Evolutionary conservation across 2,888 invertebrate species (phyloP).

Genomic region (Thymelicus sylvestris): DNA sequence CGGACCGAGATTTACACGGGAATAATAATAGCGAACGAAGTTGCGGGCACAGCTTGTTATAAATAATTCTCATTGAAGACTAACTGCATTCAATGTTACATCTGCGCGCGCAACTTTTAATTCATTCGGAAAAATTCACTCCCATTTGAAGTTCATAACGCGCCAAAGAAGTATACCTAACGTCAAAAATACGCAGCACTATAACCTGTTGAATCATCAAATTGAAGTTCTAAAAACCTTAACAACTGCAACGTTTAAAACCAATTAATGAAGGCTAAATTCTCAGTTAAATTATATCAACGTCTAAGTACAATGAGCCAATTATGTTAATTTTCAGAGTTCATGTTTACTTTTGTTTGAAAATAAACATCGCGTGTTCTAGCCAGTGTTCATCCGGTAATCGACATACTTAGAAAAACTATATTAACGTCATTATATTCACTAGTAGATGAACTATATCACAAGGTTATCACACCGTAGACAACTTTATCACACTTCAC

Average conservation of each 20-base stretch:
- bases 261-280: conserved; percentile 22
- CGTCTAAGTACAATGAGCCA: conserved; percentile 77
- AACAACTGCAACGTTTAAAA: not conserved
- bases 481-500: conserved; percentile 32
- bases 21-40: no score
- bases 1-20: no score
- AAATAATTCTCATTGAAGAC: no score
- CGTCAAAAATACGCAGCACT: not conserved
- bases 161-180: no score
- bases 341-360: conserved; percentile 53
- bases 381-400: conserved; percentile 66
- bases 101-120: no score
- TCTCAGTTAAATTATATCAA: conserved; percentile 14
- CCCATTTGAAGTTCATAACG: no score
- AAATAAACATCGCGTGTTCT: conserved; percentile 77
- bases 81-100: no score
- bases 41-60: no score
- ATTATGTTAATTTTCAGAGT: conserved; percentile 61
- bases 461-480: conserved; percentile 70
- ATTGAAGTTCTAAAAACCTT: not conserved
- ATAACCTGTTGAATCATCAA: not conserved
- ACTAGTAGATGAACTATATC: conserved; percentile 61
- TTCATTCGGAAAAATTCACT: no score
- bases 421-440: conserved; percentile 55
- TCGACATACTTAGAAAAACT: conserved; percentile 61